Evolutionary conservation across 2,797 vertebrate species (phyloP).

Genomic region (Cephalopachus bancanus): DNA sequence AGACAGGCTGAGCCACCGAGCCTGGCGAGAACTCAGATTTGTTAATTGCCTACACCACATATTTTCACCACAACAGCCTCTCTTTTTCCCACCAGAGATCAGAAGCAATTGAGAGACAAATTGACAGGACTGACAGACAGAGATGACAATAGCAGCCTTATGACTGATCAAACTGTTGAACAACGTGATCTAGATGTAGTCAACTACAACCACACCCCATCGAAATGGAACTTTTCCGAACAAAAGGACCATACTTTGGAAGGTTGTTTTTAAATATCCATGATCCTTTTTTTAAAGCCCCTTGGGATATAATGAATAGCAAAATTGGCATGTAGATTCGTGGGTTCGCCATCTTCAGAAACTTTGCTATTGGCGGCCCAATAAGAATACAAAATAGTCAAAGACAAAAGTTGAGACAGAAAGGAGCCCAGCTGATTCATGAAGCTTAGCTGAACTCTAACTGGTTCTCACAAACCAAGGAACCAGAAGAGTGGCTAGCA

Average conservation of each 20-base stretch:
- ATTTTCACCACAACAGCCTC: neutral
- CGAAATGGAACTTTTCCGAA: neutral
- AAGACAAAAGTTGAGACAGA: neutral
- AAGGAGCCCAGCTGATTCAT: neutral
- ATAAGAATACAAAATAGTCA: neutral
- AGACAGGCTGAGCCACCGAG: too few relatives aligned
- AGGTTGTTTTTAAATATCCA: neutral
- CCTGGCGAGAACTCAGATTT: neutral
- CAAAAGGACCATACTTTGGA: neutral
- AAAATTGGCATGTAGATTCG: neutral
- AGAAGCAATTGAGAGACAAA: neutral
- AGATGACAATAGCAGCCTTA: neutral
- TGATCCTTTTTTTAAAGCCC: neutral
- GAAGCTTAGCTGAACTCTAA: neutral
- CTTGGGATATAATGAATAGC: neutral
- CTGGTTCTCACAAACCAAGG: neutral
- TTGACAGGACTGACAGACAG: neutral
- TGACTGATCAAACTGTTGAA: neutral
- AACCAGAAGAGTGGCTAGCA: neutral
- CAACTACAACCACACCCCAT: neutral
- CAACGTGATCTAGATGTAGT: neutral
- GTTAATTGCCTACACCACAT: neutral
- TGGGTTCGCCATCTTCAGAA: neutral
- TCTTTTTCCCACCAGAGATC: neutral
- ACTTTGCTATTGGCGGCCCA: neutral